Base-by-base conservation (phyloP, 2,113 vertebrate species). In the Cynocephalus volans region DNA sequence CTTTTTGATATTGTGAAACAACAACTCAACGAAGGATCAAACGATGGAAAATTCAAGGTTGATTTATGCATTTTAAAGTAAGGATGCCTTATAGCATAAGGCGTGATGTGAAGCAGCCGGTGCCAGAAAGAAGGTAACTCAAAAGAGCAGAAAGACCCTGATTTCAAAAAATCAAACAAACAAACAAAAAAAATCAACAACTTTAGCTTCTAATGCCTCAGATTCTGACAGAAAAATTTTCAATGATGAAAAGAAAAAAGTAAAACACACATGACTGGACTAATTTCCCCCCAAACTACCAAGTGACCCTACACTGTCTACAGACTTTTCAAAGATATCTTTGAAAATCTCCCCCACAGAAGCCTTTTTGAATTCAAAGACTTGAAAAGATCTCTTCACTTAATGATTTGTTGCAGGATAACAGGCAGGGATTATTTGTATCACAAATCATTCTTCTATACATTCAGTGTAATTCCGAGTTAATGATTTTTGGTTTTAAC, bases 21-120 rank as follows among this genome's bases (percentile, higher is more conserved):
- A 87, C 93, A 96, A 64, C 73, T 94, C 88, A 64, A 31, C 21
- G 52, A 85, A 92, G 50, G 69, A 88, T 96, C 67, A 95, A 81
- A 94, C 58, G 93, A 83, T 54, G 58, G 62, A 33, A 79, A 93
- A 95, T 81, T 82, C 48, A 79, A 84, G 94, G 80, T 60, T 84
- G 67, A 77, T 36, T 64, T 45, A 70, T 89, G 72, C 86, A 77
- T 83, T 93, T 93, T 54, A 82, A 90, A 93, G 60, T 41, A 41
- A 86, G 31, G 41, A 36, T 89, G 67, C 26, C 62, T 96, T 54
- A 24, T 4, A 60, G 65, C 45, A 45, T 56, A 0, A 1, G 67
- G 41, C 18, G 45, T 48, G 36, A 54, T 28, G 41, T 11, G 60
- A 79, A 88, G 50, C 12, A 28, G 56, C 48, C 28, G 24, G 23